Percentiles rank a stretch among this genome's conserved stretches.
Conservation (phyloP, 2,888 invertebrate genomes). For the Andrena trimmerana region DNA sequence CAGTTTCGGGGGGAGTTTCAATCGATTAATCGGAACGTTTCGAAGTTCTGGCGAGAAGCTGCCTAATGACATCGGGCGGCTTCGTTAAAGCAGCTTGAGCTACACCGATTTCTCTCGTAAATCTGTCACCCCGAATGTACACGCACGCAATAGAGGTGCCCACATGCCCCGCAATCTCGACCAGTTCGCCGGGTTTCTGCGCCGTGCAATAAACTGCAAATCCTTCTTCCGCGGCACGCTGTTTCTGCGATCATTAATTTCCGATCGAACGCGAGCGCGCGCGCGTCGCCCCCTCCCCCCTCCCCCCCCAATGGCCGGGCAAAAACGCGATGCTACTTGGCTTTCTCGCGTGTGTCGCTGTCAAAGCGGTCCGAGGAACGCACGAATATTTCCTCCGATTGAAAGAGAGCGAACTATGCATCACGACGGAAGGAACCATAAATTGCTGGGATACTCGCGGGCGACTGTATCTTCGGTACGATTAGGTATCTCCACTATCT, state of each 20-base stretch:
- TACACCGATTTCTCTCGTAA: constrained; percentile 77
- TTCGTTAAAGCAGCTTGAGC: constrained; percentile 73
- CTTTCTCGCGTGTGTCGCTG: constrained; percentile 8
- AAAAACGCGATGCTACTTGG: constrained; percentile 38
- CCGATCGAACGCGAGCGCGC: constrained; percentile 56
- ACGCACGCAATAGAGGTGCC: constrained; percentile 67
- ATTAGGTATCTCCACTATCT: too few relatives aligned
- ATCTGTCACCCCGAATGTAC: constrained; percentile 73
- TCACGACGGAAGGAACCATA: background rate
- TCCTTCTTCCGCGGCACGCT: constrained; percentile 65
- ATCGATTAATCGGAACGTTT: constrained; percentile 59
- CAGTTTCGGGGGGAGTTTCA: constrained; percentile 33
- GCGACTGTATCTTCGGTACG: constrained; percentile 4
- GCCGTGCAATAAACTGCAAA: constrained; percentile 72
- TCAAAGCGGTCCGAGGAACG: constrained; percentile 5
- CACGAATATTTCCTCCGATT: constrained; percentile 2
- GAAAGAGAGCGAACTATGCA: background rate
- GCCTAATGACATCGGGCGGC: constrained; percentile 68
- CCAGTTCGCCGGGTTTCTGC: constrained; percentile 69
- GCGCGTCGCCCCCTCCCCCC: constrained; percentile 5
- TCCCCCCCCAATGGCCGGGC: background rate
- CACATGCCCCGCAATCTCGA: constrained; percentile 71
- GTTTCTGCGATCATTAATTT: constrained; percentile 71
- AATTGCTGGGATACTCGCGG: constrained; percentile 44
- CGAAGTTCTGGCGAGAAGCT: constrained; percentile 57